These are phyloP conservation scores for Trachurus trachurus DNA, from an alignment of 2,797 vertebrate species.

Conservation along the genomic window DNA sequence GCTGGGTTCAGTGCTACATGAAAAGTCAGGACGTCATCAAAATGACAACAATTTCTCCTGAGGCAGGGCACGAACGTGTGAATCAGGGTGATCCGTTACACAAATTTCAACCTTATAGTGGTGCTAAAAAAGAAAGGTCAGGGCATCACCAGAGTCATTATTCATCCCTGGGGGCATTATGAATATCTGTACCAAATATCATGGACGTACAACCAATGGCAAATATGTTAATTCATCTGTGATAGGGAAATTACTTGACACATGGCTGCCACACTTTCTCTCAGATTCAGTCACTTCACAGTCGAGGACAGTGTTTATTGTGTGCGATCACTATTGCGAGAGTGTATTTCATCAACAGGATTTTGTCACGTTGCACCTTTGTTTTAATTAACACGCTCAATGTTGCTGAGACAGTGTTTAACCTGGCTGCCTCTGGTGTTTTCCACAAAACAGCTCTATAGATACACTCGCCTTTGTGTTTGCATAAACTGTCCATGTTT, in stretches of 20 bases:
- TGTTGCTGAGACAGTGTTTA: slow-evolving; percentile 40
- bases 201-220: neutral
- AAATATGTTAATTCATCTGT: neutral
- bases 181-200: neutral
- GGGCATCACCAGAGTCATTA: neutral
- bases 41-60: neutral
- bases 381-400: slow-evolving; percentile 19
- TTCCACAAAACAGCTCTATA: slow-evolving; percentile 45
- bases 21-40: neutral
- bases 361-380: slow-evolving; percentile 28
- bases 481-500: slow-evolving; percentile 72
- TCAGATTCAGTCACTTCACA: neutral
- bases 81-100: too few species aligned
- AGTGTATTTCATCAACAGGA: slow-evolving; percentile 14
- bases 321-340: neutral
- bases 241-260: neutral
- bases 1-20: neutral
- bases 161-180: neutral
- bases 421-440: slow-evolving; percentile 57
- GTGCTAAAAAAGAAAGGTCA: neutral
- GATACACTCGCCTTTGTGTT: slow-evolving; percentile 64
- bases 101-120: neutral
- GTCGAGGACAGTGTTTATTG: neutral
- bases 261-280: neutral
- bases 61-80: neutral